Evolutionary conservation across 2,113 vertebrate genomes (phyloP).

Genomic region (Pungitius pungitius): DNA sequence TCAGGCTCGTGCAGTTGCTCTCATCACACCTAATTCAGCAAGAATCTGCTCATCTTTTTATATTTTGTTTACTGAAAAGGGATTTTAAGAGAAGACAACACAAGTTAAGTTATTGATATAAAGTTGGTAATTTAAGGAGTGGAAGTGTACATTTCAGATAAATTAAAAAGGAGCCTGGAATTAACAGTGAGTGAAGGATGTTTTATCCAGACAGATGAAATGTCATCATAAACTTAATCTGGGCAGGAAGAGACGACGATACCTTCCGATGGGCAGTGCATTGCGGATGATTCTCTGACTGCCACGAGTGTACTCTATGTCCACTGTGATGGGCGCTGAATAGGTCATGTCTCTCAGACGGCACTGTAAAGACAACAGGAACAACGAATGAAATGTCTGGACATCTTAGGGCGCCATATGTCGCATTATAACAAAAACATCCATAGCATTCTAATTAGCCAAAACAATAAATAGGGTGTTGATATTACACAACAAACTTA

Average conservation of each 20-base stretch:
- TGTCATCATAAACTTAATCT: not conserved
- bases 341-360: constrained; percentile 98
- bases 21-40: not conserved
- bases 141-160: not conserved
- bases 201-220: not conserved
- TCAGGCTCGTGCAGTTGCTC: not conserved
- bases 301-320: constrained; percentile 96
- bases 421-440: not conserved
- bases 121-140: not conserved
- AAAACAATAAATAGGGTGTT: too few species aligned
- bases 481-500: too few species aligned
- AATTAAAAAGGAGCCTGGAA: not conserved
- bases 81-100: not conserved
- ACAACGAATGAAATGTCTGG: not conserved
- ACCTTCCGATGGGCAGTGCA: constrained; percentile 95
- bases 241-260: constrained; percentile 11
- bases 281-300: constrained; percentile 99
- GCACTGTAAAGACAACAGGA: constrained; percentile 81
- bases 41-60: not conserved
- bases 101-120: not conserved
- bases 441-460: too few species aligned
- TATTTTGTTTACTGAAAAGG: not conserved
- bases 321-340: constrained; percentile 94
- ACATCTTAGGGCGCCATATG: not conserved
- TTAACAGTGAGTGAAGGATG: not conserved